Base-by-base conservation (phyloP, 2,797 vertebrate species). In the Anolis apletophallus region DNA sequence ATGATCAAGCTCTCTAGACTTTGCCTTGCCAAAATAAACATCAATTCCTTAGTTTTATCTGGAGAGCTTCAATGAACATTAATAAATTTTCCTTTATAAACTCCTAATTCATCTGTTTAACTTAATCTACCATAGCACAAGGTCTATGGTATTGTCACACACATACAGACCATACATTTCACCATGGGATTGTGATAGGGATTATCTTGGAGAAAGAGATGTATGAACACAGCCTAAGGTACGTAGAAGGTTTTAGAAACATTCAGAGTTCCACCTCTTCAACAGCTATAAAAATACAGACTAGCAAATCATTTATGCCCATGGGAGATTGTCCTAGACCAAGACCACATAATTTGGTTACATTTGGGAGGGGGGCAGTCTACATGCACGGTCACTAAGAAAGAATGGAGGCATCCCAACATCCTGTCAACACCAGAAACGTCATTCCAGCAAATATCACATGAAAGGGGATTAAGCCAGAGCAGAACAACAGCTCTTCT, bases 401-500 rank as follows among this genome's bases (percentile, higher is more conserved):
- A 59, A 52, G 90, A 72, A 21, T 23, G 32, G 19, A 36, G 16
- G 74, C 78, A 84, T 91, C 83, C 23, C 0, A 0, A 29, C 84
- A 90, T 68, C 71, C 88, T 81, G 85, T 64, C 75, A 76, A 85
- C 54, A 55, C 0, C 0, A 72, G 57, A 90, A 93, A 91, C 1
- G 2, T 29, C 80, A 77, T 32, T 84, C 32, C 74, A 86, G 34
- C 50, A 36, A 81, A 36, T 67, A 88, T 69, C 71, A 84, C 80
- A 23, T 81, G 84, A 90, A 90, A 78, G 54, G 32, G 79, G 89
- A 85, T 81, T 91, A 85, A 34, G n/a, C n/a, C 76, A 90, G 86
- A 83, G 68, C 83, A 40, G 40, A 90, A 91, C 79, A 91, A 69
- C 81, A 80, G 4, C 68, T 61, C 3, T 17, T 91, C 67, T 67